phyloP scores from a whole-genome alignment of 2,888 invertebrate species.

The Artemia sinica region DNA sequence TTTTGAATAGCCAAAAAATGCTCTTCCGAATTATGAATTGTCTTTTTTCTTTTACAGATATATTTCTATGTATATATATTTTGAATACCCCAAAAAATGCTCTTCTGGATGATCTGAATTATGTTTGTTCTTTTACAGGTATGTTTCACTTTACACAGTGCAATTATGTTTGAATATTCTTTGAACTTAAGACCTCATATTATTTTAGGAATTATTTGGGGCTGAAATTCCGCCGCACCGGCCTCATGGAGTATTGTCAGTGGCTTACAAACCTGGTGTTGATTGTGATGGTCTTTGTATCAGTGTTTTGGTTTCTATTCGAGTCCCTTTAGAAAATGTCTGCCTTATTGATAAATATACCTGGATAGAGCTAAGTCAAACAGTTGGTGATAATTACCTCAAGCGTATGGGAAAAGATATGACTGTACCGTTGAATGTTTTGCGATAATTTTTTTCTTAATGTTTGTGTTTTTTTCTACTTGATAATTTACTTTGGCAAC shows the following conservation, averaged over 20 bases:
- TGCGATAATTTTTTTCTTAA: constrained; percentile 40
- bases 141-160: too few species aligned
- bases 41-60: too few species aligned
- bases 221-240: constrained; percentile 66
- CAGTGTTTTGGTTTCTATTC: constrained; percentile 62
- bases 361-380: constrained; percentile 62
- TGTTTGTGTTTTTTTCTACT: too few species aligned
- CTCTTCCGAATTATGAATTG: too few species aligned
- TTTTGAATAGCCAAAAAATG: too few species aligned
- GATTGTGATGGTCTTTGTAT: constrained; percentile 57
- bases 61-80: too few species aligned
- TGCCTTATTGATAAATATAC: constrained; percentile 69
- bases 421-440: constrained; percentile 61
- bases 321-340: constrained; percentile 67
- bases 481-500: too few species aligned
- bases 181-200: constrained; percentile 18
- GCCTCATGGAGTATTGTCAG: constrained; percentile 56
- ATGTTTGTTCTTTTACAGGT: too few species aligned
- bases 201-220: constrained; percentile 58
- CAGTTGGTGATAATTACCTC: constrained; percentile 48
- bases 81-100: too few species aligned
- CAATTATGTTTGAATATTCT: constrained; percentile 14
- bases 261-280: constrained; percentile 29
- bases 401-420: constrained; percentile 54
- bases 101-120: too few species aligned